Evolutionary conservation across 2,797 vertebrate species (phyloP), one percentile per base, ranked within the genome.

Genomic region (Danio aesculapii): DNA sequence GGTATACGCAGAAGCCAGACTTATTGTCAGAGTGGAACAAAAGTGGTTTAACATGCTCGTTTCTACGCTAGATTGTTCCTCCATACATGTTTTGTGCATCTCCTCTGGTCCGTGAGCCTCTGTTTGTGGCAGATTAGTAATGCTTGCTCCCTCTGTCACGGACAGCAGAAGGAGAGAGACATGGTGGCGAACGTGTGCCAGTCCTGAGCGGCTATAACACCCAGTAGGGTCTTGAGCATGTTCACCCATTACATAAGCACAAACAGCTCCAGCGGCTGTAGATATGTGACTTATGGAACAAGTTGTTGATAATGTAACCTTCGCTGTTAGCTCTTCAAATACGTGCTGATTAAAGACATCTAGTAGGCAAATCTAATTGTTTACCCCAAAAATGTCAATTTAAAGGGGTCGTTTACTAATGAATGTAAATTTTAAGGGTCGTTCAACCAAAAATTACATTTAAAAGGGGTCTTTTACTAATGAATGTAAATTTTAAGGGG

Each of bases 131-230:
- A 66, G 75, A 87, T 87, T 87, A 86, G 72, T 84, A 83, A 87
- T 82, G 75, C 78, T 75, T 77, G n/a, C n/a, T 77, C 84, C 86
- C 86, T 84, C 84, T 87, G 84, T 83, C 79, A 84, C 47, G 79
- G 76, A 83, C 84, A 73, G 81, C 86, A 86, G 86, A 84, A 87
- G 86, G 86, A 83, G 81, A 77, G 75, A 84, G 84, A 84, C 83
- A 84, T 82, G 84, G 71, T 67, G n/a, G 79, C 19, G 81, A 79
- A 46, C 17, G 62, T 58, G 75, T 84, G 84, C 86, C 86, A 87
- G 75, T 72, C 80, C 82, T 83, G 74, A 83, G 68, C 49, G 72
- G 81, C 79, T 63, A 16, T 86, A 73, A 82, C 82, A 76, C 83
- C 66, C 86, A 81, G 81, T 61, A 69, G 76, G 86, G 83, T 79